Percentiles rank a stretch among this genome's conserved stretches.
These are phyloP conservation scores for Corydoras maculifer DNA, from an alignment of 2,113 vertebrate species.

Conservation along the genomic window DNA sequence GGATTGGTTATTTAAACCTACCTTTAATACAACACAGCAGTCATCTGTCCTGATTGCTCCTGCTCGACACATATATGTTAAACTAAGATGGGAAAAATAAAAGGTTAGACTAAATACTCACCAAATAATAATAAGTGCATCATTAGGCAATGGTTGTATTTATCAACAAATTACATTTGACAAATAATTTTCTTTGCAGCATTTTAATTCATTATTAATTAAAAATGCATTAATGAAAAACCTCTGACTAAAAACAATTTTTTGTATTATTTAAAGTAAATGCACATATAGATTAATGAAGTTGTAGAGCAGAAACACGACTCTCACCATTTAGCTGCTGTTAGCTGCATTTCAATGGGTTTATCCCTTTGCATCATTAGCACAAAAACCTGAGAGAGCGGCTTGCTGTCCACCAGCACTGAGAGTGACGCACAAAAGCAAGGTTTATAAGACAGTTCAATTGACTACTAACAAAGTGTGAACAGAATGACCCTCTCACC, in stretches of 20 bases:
- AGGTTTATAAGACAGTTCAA: not conserved
- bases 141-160: too few relatives aligned
- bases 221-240: too few relatives aligned
- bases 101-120: not conserved
- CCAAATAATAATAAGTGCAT: too few relatives aligned
- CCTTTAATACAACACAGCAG: constrained; percentile 87
- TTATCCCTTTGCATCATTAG: constrained; percentile 98
- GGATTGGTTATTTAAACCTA: constrained; percentile 43
- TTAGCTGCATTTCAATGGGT: constrained; percentile 98
- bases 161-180: too few relatives aligned
- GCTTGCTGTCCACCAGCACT: constrained; percentile 92
- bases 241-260: too few relatives aligned
- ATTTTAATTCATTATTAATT: too few relatives aligned
- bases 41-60: constrained; percentile 91
- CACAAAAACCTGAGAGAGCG: constrained; percentile 94
- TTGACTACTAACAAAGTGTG: not conserved
- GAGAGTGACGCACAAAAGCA: constrained; percentile 32
- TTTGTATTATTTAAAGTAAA: too few relatives aligned
- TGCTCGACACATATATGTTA: constrained; percentile 98
- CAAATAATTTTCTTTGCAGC: too few relatives aligned
- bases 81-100: constrained; percentile 60
- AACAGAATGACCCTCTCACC: constrained; percentile 65
- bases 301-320: not conserved
- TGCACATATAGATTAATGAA: too few relatives aligned
- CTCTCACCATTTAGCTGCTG: constrained; percentile 96